Conservation (phyloP, 2,797 vertebrate species). For the Poliocrania exsul region DNA sequence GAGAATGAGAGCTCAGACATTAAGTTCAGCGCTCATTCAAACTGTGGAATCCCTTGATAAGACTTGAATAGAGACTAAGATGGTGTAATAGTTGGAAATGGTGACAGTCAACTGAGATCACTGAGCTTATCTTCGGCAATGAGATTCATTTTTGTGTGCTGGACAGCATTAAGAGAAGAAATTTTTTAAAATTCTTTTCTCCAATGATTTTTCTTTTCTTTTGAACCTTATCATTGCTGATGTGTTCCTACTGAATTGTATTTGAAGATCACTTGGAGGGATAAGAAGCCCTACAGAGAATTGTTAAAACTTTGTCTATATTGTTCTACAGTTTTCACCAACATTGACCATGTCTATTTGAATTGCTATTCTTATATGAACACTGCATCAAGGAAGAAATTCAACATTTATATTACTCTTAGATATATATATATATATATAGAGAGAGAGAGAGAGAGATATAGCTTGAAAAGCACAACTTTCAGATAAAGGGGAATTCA, state of each 20-base stretch:
- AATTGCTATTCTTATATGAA: not conserved
- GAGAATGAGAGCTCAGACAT: not conserved
- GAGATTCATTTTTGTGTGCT: not conserved
- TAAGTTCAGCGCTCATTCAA: not conserved
- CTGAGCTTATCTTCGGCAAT: not conserved
- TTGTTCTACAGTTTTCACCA: not conserved
- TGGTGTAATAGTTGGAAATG: not conserved
- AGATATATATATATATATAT: not conserved
- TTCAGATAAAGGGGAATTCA: not conserved
- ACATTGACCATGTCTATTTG: not conserved
- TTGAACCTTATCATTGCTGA: not conserved
- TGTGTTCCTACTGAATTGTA: not conserved
- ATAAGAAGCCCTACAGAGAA: not conserved
- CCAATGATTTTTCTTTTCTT: not conserved
- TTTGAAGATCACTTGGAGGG: conserved; percentile 7
- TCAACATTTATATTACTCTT: not conserved
- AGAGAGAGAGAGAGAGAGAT: too few species aligned
- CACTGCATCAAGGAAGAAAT: not conserved
- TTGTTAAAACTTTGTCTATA: not conserved
- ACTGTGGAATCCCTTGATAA: not conserved
- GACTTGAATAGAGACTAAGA: not conserved
- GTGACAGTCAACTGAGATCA: not conserved
- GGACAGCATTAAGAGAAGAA: not conserved
- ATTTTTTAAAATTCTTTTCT: not conserved
- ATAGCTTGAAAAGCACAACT: not conserved